phyloP scores from a whole-genome alignment of 1,140 invertebrate species.

The Drosophila dunni region DNA sequence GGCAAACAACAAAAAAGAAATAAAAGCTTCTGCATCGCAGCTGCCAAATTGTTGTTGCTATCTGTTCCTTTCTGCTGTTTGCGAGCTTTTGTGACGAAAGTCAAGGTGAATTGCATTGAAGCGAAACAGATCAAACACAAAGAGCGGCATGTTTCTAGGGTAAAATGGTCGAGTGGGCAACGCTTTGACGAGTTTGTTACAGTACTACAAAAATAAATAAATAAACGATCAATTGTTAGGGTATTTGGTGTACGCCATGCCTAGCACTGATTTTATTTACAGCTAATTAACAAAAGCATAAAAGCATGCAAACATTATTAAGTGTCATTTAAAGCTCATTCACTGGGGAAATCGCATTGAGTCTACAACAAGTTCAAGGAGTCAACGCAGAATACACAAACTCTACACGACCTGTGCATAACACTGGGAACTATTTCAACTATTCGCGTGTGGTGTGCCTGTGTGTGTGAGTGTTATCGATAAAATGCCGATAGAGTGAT shows the following conservation, averaged over 20 bases:
- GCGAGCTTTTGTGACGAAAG: constrained; percentile 15
- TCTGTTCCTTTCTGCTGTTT: constrained; percentile 4
- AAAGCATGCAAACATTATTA: neutral
- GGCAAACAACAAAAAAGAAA: neutral
- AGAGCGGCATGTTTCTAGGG: neutral
- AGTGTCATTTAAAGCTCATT: constrained; percentile 12
- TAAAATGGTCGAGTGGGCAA: neutral
- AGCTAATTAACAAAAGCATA: constrained; percentile 6
- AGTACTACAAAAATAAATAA: neutral
- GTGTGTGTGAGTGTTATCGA: constrained; percentile 42
- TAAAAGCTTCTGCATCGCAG: neutral
- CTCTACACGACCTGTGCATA: constrained; percentile 5
- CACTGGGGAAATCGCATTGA: constrained; percentile 11
- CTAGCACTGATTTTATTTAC: neutral
- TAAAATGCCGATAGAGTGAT: constrained; percentile 49
- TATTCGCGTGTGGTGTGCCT: neutral
- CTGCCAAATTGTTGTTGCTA: constrained; percentile 25
- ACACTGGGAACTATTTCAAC: no score
- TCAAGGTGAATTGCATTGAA: constrained; percentile 29
- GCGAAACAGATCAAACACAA: constrained; percentile 9
- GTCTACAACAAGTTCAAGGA: constrained; percentile 56
- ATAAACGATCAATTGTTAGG: neutral
- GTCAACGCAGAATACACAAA: constrained; percentile 22
- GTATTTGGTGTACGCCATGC: neutral
- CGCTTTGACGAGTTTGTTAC: neutral